A percentile compares a stretch with the other conserved stretches of the same genome.
phyloP scores from a whole-genome alignment of 2,888 invertebrate species.

The Branchinecta sandiegonensis region DNA sequence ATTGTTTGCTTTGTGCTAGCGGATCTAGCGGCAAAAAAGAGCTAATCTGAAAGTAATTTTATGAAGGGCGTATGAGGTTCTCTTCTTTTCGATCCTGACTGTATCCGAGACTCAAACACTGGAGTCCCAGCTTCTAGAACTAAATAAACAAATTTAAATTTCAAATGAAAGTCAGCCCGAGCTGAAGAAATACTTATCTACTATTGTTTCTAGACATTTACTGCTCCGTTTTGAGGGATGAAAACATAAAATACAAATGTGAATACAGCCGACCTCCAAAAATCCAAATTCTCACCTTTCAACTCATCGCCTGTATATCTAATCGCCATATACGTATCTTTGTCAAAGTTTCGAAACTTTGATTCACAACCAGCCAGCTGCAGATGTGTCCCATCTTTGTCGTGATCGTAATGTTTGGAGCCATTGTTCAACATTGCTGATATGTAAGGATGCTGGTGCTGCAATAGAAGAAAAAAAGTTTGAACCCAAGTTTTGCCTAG shows the following conservation, averaged over 20 bases:
- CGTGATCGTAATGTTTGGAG: conserved; percentile 87
- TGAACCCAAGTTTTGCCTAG: no score
- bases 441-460: conserved; percentile 80
- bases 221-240: neutral
- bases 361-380: conserved; percentile 93
- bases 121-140: no score
- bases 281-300: conserved; percentile 43
- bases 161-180: no score
- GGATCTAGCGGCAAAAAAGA: no score
- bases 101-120: no score
- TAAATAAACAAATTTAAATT: no score
- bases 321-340: conserved; percentile 78
- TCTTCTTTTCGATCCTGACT: no score
- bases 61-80: no score
- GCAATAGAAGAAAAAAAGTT: no score
- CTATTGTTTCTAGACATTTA: neutral
- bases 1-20: no score
- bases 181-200: no score
- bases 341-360: conserved; percentile 75
- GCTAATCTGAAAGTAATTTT: no score
- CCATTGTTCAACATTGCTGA: conserved; percentile 99
- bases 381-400: conserved; percentile 94
- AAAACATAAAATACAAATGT: conserved; percentile 25
- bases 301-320: conserved; percentile 80
- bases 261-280: conserved; percentile 28